Evolutionary conservation across 2,888 invertebrate species (phyloP).

Genomic region (Brachyopa scutellaris): DNA sequence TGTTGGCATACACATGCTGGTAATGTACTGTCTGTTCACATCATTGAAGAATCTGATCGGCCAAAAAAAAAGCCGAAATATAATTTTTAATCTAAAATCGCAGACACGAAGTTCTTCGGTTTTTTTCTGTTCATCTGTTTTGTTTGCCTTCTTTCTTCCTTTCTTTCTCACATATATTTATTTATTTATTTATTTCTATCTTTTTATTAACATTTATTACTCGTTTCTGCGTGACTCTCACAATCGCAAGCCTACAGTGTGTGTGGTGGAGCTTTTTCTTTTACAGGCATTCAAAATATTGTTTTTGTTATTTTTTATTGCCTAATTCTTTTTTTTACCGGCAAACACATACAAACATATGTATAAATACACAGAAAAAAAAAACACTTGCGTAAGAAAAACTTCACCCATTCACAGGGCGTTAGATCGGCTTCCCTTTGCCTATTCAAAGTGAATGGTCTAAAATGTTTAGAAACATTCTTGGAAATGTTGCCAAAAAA

Average conservation of each 20-base stretch:
- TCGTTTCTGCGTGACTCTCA: too few species aligned
- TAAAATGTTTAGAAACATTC: constrained; percentile 22
- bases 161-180: not conserved
- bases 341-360: not conserved
- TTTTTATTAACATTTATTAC: too few species aligned
- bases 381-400: constrained; percentile 53
- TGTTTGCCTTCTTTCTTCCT: not conserved
- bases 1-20: not conserved
- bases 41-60: constrained; percentile 5
- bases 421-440: too few species aligned
- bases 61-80: not conserved
- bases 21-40: constrained; percentile 11
- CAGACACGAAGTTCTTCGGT: not conserved
- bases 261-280: too few species aligned
- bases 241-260: too few species aligned
- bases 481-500: not conserved
- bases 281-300: not conserved
- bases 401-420: constrained; percentile 41
- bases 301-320: constrained; percentile 6
- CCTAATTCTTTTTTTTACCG: constrained; percentile 27
- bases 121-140: not conserved
- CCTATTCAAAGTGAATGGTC: not conserved
- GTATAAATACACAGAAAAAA: not conserved
- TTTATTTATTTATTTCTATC: not conserved
- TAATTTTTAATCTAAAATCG: constrained; percentile 13